Evolutionary conservation across 2,797 vertebrate species (phyloP).

Genomic region (Hozukius guyotensis): DNA sequence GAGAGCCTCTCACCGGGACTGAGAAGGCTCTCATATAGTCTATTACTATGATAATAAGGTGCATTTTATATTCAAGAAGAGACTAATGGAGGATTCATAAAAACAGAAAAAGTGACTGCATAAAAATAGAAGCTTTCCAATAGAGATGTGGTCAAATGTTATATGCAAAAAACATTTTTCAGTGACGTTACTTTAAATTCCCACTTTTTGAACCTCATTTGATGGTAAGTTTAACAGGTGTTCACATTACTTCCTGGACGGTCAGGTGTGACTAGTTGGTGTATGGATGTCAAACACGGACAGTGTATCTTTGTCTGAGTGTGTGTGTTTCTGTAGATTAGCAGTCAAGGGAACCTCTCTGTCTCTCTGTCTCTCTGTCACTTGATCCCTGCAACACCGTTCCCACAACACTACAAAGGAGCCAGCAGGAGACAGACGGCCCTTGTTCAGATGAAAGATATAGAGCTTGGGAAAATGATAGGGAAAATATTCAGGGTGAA

Average conservation of each 20-base stretch:
- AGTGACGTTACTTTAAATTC: neutral
- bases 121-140: neutral
- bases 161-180: neutral
- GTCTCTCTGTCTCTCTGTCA: conserved; percentile 68
- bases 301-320: conserved; percentile 35
- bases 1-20: conserved; percentile 46
- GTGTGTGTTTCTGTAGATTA: conserved; percentile 56
- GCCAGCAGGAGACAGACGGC: conserved; percentile 63
- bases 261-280: neutral
- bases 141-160: neutral
- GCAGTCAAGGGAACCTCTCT: conserved; percentile 68
- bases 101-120: neutral
- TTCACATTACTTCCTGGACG: neutral
- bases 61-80: conserved; percentile 40
- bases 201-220: neutral
- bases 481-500: conserved; percentile 68
- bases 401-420: conserved; percentile 79
- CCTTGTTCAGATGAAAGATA: conserved; percentile 78
- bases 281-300: conserved; percentile 38
- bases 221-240: conserved; percentile 1
- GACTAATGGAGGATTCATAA: conserved; percentile 12
- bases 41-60: conserved; percentile 64
- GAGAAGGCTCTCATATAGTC: conserved; percentile 31
- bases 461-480: conserved; percentile 72
- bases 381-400: conserved; percentile 71